Base-by-base conservation (phyloP, 2,888 invertebrate species). In the Trimorus sp. region DNA sequence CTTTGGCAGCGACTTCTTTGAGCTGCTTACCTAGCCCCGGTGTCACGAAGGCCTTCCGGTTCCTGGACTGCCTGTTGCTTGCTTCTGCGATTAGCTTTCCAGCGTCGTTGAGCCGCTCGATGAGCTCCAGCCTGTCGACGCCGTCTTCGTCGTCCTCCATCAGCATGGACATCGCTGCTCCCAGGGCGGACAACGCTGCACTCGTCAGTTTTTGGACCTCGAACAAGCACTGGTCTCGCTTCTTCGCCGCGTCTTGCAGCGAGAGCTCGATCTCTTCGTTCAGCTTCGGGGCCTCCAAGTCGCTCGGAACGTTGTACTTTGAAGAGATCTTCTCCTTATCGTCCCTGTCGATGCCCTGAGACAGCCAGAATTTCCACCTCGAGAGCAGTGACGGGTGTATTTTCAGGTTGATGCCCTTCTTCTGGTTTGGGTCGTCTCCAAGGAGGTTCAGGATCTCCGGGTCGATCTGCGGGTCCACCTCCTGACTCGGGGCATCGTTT, bases 191-290 rank as follows among this genome's bases (percentile, higher is more conserved):
- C 45, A 83, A 16, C 0, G 82, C 79, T 36, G 70, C 40, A 26
- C 62, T 70, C 0, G 76, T 48, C 7, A 66, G 37, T 15, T 79
- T 75, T 49, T 84, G 84, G 7, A 40, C 59, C 6, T 75, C 59
- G 11, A 62, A 62, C 9, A 79, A 53, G 53, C 75, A 77, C 0
- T 65, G 54, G 16, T 83, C 84, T 45, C 79, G 51, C 51, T 80
- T 84, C 6, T 53, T 62, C 6, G 81, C 79, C 7, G 68, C 45
- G 8, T 83, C 80, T 11, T 60, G 60, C 37, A 83, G 37, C 11
- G 63, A 75, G 5, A 53, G 26, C 36, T 63, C 54, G 40, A 84
- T 66, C 51, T 84, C 80, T 7, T 60, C 63, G 59, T 84, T 84
- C 12, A 84, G 49, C n/a, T 75, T 56, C 0, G 82, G 80, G 1